Conservation (phyloP, 2,797 vertebrate species). For the Varecia variegata region DNA sequence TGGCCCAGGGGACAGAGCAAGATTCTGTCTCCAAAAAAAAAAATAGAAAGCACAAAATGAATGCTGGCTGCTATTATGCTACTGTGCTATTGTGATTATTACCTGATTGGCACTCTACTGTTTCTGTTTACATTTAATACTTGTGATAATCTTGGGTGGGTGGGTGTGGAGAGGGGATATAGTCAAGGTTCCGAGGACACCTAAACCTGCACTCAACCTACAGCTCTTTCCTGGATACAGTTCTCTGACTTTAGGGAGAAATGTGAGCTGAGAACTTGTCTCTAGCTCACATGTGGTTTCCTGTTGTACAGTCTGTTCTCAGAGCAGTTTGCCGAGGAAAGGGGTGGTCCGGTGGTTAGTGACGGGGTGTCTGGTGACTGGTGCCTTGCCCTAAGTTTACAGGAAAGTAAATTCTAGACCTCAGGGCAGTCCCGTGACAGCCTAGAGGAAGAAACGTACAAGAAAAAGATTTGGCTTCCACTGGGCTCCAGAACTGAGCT, state of each 20-base stretch:
- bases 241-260: neutral
- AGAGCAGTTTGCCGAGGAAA: conserved; percentile 8
- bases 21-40: no score
- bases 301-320: conserved; percentile 64
- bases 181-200: neutral
- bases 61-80: neutral
- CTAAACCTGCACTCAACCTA: neutral
- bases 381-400: neutral
- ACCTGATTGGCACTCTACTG: neutral
- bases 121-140: neutral
- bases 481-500: neutral
- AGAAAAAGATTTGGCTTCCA: neutral
- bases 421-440: neutral
- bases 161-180: neutral
- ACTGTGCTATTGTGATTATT: neutral
- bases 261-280: neutral
- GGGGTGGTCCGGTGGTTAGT: neutral
- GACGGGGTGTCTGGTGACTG: neutral
- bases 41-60: neutral
- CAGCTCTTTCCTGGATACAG: neutral
- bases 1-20: no score
- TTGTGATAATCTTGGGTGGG: neutral
- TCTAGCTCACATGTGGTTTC: conserved; percentile 59
- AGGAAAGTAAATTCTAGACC: neutral
- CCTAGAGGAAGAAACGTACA: neutral